Conservation (phyloP, 2,797 vertebrate genomes). For the Urocyon cinereoargenteus region DNA sequence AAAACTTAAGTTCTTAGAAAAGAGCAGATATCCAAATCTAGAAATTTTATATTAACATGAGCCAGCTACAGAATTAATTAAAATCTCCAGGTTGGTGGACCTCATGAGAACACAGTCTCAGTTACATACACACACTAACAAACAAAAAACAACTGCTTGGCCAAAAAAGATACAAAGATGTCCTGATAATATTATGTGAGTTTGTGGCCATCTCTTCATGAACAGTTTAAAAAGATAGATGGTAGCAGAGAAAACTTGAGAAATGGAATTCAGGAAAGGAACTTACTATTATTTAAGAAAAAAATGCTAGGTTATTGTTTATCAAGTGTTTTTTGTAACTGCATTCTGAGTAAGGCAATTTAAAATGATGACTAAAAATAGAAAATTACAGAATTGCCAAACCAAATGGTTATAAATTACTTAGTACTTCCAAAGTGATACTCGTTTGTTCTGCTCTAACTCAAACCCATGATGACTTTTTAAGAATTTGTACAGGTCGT, state of each 20-base stretch:
- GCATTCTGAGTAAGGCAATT: slow-evolving; percentile 10
- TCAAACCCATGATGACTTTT: background rate
- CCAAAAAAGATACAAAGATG: background rate
- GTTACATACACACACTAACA: background rate
- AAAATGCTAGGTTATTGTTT: slow-evolving; percentile 28
- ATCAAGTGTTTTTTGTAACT: slow-evolving; percentile 40
- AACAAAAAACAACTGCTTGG: background rate
- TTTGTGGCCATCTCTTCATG: background rate
- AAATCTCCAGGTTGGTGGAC: background rate
- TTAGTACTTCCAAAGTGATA: background rate
- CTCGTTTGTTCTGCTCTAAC: background rate
- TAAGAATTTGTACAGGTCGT: background rate
- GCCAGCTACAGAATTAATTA: background rate
- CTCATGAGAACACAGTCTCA: background rate
- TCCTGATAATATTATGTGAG: background rate
- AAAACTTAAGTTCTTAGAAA: slow-evolving; percentile 16
- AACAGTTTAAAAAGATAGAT: background rate
- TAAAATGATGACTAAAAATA: slow-evolving; percentile 23
- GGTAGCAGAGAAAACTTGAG: background rate
- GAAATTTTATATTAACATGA: background rate
- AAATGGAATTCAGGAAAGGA: background rate
- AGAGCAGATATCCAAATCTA: background rate
- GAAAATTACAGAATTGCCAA: background rate
- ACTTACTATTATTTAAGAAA: slow-evolving; percentile 47
- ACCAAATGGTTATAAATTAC: background rate